These are phyloP conservation scores for Melitaea cinxia DNA, from an alignment of 1,140 invertebrate species.

Conservation along the genomic window DNA sequence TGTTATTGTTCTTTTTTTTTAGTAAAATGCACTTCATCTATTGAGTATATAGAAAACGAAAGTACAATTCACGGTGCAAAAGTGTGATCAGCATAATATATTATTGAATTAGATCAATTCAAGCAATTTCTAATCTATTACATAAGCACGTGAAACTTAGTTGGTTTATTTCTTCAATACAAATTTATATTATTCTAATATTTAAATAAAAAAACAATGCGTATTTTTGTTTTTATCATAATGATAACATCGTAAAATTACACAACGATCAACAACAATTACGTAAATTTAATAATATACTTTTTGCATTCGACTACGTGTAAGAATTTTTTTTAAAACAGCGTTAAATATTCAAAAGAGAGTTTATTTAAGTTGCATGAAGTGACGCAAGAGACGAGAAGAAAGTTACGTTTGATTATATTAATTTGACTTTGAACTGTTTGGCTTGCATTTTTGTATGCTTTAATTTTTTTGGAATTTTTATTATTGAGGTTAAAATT, in stretches of 20 bases:
- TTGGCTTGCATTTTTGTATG: conserved; percentile 1
- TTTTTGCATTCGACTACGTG: neutral
- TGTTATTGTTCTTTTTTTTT: neutral
- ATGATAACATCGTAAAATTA: neutral
- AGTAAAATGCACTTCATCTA: neutral
- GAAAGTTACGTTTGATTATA: conserved; percentile 31
- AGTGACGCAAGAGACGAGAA: conserved; percentile 28
- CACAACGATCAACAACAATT: neutral
- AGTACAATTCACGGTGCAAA: neutral
- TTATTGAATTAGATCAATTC: conserved; percentile 6
- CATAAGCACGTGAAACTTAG: neutral
- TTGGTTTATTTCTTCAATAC: neutral
- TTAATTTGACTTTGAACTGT: conserved; percentile 27
- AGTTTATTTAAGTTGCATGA: conserved; percentile 22
- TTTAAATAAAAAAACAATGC: too few species aligned
- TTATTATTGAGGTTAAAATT: too few species aligned
- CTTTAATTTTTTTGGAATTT: too few species aligned
- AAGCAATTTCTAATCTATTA: conserved; percentile 8
- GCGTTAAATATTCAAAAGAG: conserved; percentile 27
- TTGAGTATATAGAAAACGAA: neutral
- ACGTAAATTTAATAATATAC: neutral
- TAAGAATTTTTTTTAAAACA: neutral
- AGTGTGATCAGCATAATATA: conserved; percentile 3
- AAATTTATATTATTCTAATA: too few species aligned
- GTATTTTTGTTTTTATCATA: neutral